Base-by-base conservation (phyloP, 2,888 invertebrate species). In the Heliothis peltigera region DNA sequence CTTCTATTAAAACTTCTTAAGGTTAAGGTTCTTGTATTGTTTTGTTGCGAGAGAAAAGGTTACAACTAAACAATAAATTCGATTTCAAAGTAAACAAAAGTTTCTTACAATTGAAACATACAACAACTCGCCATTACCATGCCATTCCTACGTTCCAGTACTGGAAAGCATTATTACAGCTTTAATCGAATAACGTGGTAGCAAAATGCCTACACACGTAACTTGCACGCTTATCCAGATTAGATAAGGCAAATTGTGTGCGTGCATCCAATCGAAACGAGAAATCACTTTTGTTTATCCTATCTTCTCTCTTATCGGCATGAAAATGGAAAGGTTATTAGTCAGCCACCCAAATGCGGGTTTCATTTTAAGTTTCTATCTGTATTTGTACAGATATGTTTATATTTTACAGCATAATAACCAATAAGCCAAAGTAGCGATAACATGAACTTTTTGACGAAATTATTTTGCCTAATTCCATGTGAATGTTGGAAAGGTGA, bases 161-260 rank as follows among this genome's bases (percentile, higher is more conserved):
- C 39, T n/a, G 5, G n/a, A n/a, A 39, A 39, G n/a, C 39, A 39
- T 39, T 39, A 39, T 15, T 39, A 39, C 12, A 32, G 32, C 39
- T 39, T 39, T 39, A 39, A 39, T 39, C 39, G 39, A 39, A n/a
- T 39, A 39, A 39, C 39, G 39, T 32, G 39, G 39, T 39, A 39
- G n/a, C 39, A 39, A 39, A 39, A 39, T 39, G n/a, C 39, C 39
- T 39, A 39, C 39, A 15, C 39, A n/a, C 39, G 39, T 39, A 39
- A 39, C 39, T 39, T 39, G 39, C 39, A n/a, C 39, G 39, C 39
- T 39, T 39, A 39, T 39, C 39, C 39, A n/a, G 4, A 39, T 39
- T n/a, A 39, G 39, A 39, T 39, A 39, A 39, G 39, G 39, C n/a
- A 39, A 39, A 39, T 39, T 39, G 39, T 39, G 39, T 39, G 39